These are phyloP conservation scores for Gnathonemus echidnorhynchus DNA, from an alignment of 2,113 vertebrate genomes.

Conservation along the genomic window DNA sequence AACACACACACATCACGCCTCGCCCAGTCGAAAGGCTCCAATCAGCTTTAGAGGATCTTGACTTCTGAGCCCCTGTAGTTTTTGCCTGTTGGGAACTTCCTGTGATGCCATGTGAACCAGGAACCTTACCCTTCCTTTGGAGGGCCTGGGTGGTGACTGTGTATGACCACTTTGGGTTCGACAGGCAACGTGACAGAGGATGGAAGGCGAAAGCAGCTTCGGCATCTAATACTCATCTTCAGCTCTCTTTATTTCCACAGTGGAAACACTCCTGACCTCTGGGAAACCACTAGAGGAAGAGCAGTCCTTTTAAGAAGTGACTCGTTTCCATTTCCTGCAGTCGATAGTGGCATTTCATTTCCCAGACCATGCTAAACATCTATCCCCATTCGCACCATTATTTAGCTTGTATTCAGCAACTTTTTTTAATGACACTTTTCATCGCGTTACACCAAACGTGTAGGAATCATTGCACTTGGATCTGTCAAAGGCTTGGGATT, in stretches of 20 bases:
- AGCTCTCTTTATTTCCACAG: slow-evolving; percentile 11
- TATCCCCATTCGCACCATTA: not conserved
- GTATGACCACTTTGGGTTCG: slow-evolving; percentile 18
- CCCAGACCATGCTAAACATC: not conserved
- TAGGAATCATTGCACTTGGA: not conserved
- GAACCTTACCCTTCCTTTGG: slow-evolving; percentile 8
- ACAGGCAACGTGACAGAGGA: slow-evolving; percentile 22
- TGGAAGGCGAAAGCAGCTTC: slow-evolving; percentile 13
- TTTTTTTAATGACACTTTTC: not conserved
- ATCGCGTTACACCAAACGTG: not conserved
- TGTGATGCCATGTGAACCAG: not conserved
- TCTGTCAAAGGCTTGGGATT: not conserved
- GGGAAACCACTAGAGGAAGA: not conserved
- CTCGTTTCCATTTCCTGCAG: not conserved
- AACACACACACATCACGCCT: not conserved
- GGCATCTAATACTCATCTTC: slow-evolving; percentile 33
- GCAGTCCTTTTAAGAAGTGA: not conserved
- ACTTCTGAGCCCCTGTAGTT: not conserved
- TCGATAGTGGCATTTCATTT: not conserved
- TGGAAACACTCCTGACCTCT: not conserved
- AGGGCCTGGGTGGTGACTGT: not conserved
- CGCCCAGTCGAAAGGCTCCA: not conserved
- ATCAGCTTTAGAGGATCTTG: not conserved
- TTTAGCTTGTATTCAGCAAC: not conserved
- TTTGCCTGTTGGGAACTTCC: not conserved